These are phyloP conservation scores for Hippoglossus hippoglossus DNA, from an alignment of 2,797 vertebrate genomes.

Conservation along the genomic window DNA sequence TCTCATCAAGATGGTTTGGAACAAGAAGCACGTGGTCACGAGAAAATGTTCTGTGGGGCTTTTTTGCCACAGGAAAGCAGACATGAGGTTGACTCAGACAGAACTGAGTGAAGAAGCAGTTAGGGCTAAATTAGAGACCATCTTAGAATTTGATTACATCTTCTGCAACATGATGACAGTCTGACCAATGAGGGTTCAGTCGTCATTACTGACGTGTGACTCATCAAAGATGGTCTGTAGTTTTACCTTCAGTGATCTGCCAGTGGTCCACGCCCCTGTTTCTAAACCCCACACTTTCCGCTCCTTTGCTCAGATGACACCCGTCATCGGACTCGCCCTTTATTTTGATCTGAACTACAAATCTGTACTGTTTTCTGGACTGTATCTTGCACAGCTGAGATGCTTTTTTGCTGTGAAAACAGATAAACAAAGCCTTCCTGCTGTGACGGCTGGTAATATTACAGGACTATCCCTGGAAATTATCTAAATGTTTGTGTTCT, in stretches of 20 bases:
- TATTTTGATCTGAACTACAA: no score
- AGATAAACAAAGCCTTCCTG: neutral
- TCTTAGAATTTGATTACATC: neutral
- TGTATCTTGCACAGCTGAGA: no score
- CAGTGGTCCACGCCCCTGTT: no score
- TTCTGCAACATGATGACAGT: neutral
- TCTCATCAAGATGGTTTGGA: neutral
- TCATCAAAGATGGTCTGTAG: neutral
- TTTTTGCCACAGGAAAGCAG: slow-evolving; percentile 6
- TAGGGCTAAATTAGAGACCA: neutral
- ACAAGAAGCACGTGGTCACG: neutral
- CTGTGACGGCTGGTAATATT: neutral
- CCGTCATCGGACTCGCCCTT: no score
- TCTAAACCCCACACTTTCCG: neutral
- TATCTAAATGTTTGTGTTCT: neutral
- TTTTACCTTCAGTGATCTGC: neutral
- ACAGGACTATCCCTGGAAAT: neutral
- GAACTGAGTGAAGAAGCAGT: neutral
- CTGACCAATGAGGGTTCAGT: neutral
- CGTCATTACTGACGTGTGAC: neutral
- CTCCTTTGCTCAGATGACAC: neutral
- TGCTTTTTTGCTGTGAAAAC: no score
- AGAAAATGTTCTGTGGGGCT: neutral
- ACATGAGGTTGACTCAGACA: neutral
- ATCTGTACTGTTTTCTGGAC: no score